Percentiles rank a stretch among this genome's conserved stretches.
Conservation (phyloP, 2,797 vertebrate species). For the Pseudochaenichthys georgianus region DNA sequence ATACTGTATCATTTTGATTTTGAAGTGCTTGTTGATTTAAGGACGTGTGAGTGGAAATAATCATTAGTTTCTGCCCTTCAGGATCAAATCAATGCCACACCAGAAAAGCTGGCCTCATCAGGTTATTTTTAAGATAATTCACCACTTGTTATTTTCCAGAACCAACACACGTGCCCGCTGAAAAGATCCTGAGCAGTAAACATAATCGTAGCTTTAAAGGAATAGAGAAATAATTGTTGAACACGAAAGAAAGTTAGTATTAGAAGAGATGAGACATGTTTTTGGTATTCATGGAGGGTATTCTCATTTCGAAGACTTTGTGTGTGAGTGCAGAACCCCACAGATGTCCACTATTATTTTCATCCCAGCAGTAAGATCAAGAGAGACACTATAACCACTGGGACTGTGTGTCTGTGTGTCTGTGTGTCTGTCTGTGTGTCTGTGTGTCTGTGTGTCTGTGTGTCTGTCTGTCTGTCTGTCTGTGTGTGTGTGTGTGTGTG, state of each 20-base stretch:
- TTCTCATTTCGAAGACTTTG: not conserved
- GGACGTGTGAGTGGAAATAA: not conserved
- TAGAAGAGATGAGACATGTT: slow-evolving; percentile 26
- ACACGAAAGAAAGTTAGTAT: slow-evolving; percentile 10
- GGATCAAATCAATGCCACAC: not conserved
- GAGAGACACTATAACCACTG: slow-evolving; percentile 37
- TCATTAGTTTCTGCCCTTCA: not conserved
- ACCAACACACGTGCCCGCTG: not conserved
- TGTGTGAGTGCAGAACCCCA: slow-evolving; percentile 12
- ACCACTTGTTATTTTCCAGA: not conserved
- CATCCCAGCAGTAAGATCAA: slow-evolving; percentile 37
- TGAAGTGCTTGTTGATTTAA: too few relatives aligned
- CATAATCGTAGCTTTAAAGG: slow-evolving; percentile 45
- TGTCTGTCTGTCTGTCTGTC: slow-evolving; percentile 21
- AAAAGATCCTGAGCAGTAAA: slow-evolving; percentile 12
- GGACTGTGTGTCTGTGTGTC: slow-evolving; percentile 5
- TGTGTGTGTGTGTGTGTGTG: too few relatives aligned
- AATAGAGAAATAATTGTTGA: slow-evolving; percentile 8
- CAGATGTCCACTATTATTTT: slow-evolving; percentile 50
- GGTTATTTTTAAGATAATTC: not conserved
- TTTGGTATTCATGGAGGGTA: slow-evolving; percentile 12
- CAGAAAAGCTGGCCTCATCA: not conserved
- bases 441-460: slow-evolving; percentile 13
- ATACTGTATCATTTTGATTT: too few relatives aligned
- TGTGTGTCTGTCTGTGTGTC: slow-evolving; percentile 24